phyloP scores from a whole-genome alignment of 1,140 invertebrate species.

The Scaptomyza montana region DNA sequence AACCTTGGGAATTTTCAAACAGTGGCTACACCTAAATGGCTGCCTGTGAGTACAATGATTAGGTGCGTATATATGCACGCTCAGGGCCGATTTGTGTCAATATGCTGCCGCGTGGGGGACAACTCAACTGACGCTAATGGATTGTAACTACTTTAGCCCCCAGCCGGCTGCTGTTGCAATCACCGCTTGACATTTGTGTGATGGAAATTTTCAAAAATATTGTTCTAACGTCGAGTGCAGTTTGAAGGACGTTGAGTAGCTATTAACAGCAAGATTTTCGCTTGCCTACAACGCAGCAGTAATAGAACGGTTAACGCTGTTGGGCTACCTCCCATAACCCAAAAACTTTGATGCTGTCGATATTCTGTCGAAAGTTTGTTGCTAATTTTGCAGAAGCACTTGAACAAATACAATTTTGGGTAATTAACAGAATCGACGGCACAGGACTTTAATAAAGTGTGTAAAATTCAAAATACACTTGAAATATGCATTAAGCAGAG shows the following conservation, averaged over 20 bases:
- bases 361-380: slow-evolving; percentile 73
- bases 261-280: slow-evolving; percentile 39
- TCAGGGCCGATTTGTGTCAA: slow-evolving; percentile 46
- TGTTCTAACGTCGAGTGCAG: slow-evolving; percentile 56
- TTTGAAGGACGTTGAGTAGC: slow-evolving; percentile 28
- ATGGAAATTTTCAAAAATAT: slow-evolving; percentile 26
- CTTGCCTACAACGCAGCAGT: slow-evolving; percentile 14
- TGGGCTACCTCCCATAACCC: slow-evolving; percentile 30
- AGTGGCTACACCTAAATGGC: slow-evolving; percentile 19
- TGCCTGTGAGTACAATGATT: slow-evolving; percentile 62
- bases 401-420: slow-evolving; percentile 64
- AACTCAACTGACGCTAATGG: slow-evolving; percentile 41
- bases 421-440: slow-evolving; percentile 68
- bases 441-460: slow-evolving; percentile 61
- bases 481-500: slow-evolving; percentile 64
- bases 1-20: slow-evolving; percentile 35
- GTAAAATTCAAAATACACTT: slow-evolving; percentile 44
- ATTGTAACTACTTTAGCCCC: slow-evolving; percentile 27
- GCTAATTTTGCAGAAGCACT: slow-evolving; percentile 67
- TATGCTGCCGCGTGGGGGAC: slow-evolving; percentile 44
- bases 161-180: background rate
- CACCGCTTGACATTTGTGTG: slow-evolving; percentile 30
- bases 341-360: slow-evolving; percentile 57
- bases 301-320: slow-evolving; percentile 68
- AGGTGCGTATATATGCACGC: slow-evolving; percentile 62